Conservation (phyloP, 2,888 invertebrate species). For the Tanypteryx hageni region DNA sequence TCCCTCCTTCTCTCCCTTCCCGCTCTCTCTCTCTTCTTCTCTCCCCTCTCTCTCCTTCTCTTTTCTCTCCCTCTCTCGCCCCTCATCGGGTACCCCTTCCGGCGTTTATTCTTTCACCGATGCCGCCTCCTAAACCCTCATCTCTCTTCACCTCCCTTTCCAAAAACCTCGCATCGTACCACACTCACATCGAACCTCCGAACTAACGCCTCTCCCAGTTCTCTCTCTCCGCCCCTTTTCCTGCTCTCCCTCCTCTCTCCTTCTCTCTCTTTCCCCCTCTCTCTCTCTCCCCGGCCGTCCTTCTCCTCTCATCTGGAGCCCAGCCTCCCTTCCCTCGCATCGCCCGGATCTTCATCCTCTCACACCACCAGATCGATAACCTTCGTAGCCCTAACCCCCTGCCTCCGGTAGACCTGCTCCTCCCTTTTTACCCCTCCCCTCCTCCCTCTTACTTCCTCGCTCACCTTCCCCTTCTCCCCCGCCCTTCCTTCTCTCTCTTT, state of each 20-base stretch:
- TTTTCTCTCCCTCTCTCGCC: neutral
- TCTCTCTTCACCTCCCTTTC: neutral
- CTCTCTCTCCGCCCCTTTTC: neutral
- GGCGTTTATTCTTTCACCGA: conserved; percentile 18
- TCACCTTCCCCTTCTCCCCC: neutral
- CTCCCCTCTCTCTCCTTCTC: neutral
- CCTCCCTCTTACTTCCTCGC: too few relatives aligned
- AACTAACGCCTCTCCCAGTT: neutral
- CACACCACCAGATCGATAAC: conserved; percentile 14
- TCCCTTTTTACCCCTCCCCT: too few relatives aligned
- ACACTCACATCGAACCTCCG: neutral
- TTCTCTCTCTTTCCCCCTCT: neutral
- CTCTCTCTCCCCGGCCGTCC: neutral
- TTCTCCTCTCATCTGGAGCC: too few relatives aligned
- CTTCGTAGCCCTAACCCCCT: neutral
- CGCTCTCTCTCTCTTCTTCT: neutral
- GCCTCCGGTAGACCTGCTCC: too few relatives aligned
- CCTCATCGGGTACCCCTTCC: neutral
- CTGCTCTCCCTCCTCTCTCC: neutral
- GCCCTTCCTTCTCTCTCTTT: neutral
- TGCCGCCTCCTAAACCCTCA: neutral
- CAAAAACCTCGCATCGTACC: neutral
- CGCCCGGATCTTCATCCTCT: neutral
- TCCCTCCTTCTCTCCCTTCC: neutral
- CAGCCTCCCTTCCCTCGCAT: neutral